Conservation (phyloP, 2,888 invertebrate species). For the Tuberolachnus salignus region DNA sequence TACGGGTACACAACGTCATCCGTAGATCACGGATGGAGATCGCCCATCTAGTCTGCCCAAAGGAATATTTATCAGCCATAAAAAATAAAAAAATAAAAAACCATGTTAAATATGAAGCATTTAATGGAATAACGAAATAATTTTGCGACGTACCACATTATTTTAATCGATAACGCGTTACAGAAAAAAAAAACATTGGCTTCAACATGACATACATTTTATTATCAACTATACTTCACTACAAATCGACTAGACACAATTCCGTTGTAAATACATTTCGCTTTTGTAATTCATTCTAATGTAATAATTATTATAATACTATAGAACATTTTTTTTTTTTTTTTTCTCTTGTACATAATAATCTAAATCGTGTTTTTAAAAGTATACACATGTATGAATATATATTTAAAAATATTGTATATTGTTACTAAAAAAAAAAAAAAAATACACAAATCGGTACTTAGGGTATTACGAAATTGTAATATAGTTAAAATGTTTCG, state of each 20-base stretch:
- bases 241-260: constrained; percentile 50
- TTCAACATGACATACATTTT: constrained; percentile 48
- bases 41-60: constrained; percentile 58
- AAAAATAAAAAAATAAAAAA: constrained; percentile 1
- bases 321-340: constrained; percentile 38
- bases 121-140: constrained; percentile 36
- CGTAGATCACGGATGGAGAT: neutral
- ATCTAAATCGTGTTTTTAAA: constrained; percentile 31
- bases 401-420: constrained; percentile 21
- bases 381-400: constrained; percentile 26
- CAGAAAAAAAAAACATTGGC: constrained; percentile 24
- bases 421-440: constrained; percentile 40
- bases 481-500: constrained; percentile 32
- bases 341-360: constrained; percentile 37
- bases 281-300: constrained; percentile 20
- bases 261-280: constrained; percentile 48
- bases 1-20: neutral
- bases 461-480: constrained; percentile 21
- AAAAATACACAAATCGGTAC: constrained; percentile 31
- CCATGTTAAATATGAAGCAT: constrained; percentile 15
- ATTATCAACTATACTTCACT: constrained; percentile 36
- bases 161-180: constrained; percentile 31
- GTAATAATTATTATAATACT: constrained; percentile 41
- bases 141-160: constrained; percentile 23
- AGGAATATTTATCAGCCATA: constrained; percentile 48